Evolutionary conservation across 2,113 vertebrate species (phyloP), one percentile per base, ranked within the genome.

Genomic region (Misgurnus mizolepis): DNA sequence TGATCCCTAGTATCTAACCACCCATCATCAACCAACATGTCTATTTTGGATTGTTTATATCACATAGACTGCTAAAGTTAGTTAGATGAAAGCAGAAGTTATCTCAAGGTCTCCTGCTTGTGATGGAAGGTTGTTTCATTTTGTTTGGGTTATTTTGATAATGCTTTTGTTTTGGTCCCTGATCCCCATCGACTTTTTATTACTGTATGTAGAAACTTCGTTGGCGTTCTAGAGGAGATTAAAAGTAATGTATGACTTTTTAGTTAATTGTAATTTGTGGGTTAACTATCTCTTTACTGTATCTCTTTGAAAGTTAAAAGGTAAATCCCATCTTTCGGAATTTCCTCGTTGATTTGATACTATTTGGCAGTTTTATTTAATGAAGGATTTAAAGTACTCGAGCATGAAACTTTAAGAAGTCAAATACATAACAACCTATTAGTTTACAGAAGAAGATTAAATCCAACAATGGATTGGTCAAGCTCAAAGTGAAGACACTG

Each of bases 401-500:
- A 14, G 68, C 47, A 55, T 18, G 1, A 15, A 56, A 41, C 50
- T 71, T 72, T 14, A 53, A 27, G 58, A 56, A 72, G 10, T 41
- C 8, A 18, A 58, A 27, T 22, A 1, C 22, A 22, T 22, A 22
- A 22, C 22, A 22, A 22, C 22, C 22, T 22, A 22, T 18, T 10
- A 62, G 39, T 76, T 49, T 64, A 9, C 47, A 76, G 14, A 9
- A 12, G 14, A 64, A 12, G 40, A 34, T 34, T 34, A 34, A 43
- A 75, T 27, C 61, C 45, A 53, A 55, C 58, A 39, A 76, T 67
- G 15, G 41, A 27, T 71, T 71, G 64, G 47, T 70, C 43, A 47
- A 43, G 39, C 10, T 50, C 10, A 66, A 53, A 70, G 56, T 43
- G 9, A 49, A 45, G 60, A 62, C 22, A 22, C 8, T 74, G 10